Base-by-base conservation (phyloP, 1,140 invertebrate species). In the Hesperophylax magnus region DNA sequence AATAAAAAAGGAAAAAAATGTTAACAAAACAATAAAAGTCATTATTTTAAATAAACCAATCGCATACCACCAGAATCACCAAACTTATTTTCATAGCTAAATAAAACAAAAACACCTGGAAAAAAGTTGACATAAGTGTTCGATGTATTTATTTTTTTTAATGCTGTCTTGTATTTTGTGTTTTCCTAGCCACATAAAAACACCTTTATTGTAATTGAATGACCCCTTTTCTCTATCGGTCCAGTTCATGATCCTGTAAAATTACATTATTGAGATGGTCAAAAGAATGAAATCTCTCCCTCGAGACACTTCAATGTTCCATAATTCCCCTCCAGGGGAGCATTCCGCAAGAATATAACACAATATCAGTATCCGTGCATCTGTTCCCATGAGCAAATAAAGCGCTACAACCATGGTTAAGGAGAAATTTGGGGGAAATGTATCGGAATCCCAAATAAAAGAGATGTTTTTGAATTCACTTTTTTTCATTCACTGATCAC, bases 331-430 rank as follows among this genome's bases (percentile, higher is more conserved):
- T 20, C 27, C 18, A 31, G 53, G 77, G 27, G 27, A 18, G 71
- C 52, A 79, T 56, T 82, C 58, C 58, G 58, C 47, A 17, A 17
- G 52, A 24, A 34, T 76, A 72, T 69, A 54, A 60, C 79, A 52
- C 81, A 17, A 56, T 83, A 83, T 83, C 82, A 61, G 79, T 69
- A 67, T 47, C 79, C 69, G 31, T 81, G 61, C 79, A 83, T 83
- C 79, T 79, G 77, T 65, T 80, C 75, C 78, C 81, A 11, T 18
- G 52, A 67, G 63, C 53, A 60, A 47, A 79, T 79, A 79, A 79
- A 79, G 60, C 67, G 39, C 20, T 77, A 77, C 61, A 72, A 54
- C 69, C 52, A 20, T 56, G 69, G 17, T 18, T 27, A 56, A 27
- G 18, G 47, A 27, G 52, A 52, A 53, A 54, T 53, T 72, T 24